These are phyloP conservation scores for Lepus europaeus DNA, from an alignment of 2,113 vertebrate species.

Conservation along the genomic window DNA sequence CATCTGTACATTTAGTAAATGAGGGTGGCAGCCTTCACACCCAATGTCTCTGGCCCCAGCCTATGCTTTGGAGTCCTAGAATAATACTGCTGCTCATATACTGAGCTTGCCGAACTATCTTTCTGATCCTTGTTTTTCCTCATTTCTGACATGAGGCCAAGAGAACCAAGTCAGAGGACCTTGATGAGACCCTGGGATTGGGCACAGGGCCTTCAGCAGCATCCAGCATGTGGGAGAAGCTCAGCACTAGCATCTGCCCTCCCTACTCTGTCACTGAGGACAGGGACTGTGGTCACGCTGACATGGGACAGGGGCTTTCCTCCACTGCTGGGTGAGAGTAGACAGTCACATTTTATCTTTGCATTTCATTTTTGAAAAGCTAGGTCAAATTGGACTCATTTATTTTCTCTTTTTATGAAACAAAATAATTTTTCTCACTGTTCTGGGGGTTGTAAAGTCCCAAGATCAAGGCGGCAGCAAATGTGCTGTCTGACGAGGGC, in stretches of 20 bases:
- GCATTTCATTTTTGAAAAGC: background rate
- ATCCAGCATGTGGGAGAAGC: accelerated
- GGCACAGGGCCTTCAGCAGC: background rate
- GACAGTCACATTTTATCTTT: background rate
- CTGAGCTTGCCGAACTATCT: background rate
- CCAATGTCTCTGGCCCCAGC: background rate
- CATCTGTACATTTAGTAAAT: background rate
- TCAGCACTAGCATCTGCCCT: background rate
- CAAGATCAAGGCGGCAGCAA: too few relatives aligned
- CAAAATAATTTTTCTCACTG: background rate
- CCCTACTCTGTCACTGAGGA: background rate
- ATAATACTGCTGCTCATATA: background rate
- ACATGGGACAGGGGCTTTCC: background rate
- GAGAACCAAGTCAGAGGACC: background rate
- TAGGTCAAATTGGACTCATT: background rate
- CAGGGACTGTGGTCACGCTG: accelerated
- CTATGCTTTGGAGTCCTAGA: background rate
- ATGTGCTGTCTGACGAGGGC: background rate
- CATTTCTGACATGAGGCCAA: background rate
- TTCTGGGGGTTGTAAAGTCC: background rate
- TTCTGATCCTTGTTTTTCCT: background rate
- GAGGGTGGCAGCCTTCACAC: background rate
- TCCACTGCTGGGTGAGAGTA: background rate
- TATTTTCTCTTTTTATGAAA: background rate
- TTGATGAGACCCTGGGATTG: background rate